Conservation (phyloP, 1,140 invertebrate genomes). For the Parasteatoda tepidariorum region DNA sequence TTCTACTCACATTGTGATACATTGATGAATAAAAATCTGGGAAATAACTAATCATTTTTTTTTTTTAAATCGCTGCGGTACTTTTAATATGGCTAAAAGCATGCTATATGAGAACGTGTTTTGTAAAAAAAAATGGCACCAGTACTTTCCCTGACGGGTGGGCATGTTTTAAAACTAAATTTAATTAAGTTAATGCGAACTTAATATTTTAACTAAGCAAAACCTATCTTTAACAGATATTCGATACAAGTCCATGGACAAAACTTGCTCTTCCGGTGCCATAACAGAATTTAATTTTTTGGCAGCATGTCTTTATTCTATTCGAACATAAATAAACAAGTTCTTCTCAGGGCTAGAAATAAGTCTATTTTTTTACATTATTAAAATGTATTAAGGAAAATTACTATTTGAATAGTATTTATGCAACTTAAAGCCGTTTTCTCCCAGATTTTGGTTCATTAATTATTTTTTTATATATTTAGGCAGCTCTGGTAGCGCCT, state of each 20-base stretch:
- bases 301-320: too few relatives aligned
- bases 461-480: slow-evolving; percentile 8
- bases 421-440: neutral
- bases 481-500: slow-evolving; percentile 40
- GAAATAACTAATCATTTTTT: too few relatives aligned
- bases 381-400: neutral
- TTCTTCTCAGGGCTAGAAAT: slow-evolving; percentile 39
- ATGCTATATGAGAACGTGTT: neutral
- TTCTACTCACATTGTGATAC: slow-evolving; percentile 5
- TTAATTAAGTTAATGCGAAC: neutral
- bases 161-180: neutral
- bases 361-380: neutral
- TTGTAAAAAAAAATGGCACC: neutral
- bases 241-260: too few relatives aligned
- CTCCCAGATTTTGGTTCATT: slow-evolving; percentile 34
- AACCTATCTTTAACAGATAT: too few relatives aligned
- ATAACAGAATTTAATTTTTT: too few relatives aligned
- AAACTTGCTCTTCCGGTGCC: too few relatives aligned
- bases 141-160: too few relatives aligned
- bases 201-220: too few relatives aligned
- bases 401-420: neutral
- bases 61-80: too few relatives aligned
- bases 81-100: too few relatives aligned
- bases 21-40: slow-evolving; percentile 5
- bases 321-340: slow-evolving; percentile 41